Base-by-base conservation (phyloP, 1,140 invertebrate species). In the Onthophagus taurus region DNA sequence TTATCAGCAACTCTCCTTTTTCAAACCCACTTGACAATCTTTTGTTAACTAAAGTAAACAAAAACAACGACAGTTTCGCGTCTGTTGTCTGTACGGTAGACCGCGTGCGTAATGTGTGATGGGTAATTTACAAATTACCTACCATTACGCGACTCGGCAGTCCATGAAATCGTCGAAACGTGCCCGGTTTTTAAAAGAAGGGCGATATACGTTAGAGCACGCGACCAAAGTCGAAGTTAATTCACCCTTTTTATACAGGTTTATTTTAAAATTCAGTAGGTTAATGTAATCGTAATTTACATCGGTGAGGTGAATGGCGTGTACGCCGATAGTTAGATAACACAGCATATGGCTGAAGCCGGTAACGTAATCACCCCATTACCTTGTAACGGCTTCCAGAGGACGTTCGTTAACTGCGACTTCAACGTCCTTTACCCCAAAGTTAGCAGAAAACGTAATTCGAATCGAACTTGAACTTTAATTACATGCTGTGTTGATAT, bases 61-160 rank as follows among this genome's bases (percentile, higher is more conserved):
- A 26, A 7, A 26, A 7, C 24, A 7, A 7, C 24, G 7, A 7
- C 24, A 7, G n/a, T 7, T 26, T 7, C 24, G 24, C 7, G 7
- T 26, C n/a, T 26, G n/a, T 26, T 26, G 24, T 7, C 24, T 7
- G 24, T n/a, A 26, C 35, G 13, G 9, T 37, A 21, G 35, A 21
- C 24, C 19, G 12, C 35, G 2, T 21, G 35, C 24, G 18, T 7
- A 11, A 19, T 21, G 18, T 37, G n/a, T 37, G 24, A 21, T 37
- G 35, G 24, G 24, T 37, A 37, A 37, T 37, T 37, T 37, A 21
- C 24, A 21, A 37, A 37, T 37, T 37, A 37, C 35, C 35, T 21
- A 19, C 24, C 35, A 37, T 37, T 37, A 37, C 20, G 7, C 14
- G n/a, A 37, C 7, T n/a, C 35, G 20, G 4, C 35, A 12, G n/a